Conservation (phyloP, 2,797 vertebrate genomes). For the Myoxocephalus aenaeus region DNA sequence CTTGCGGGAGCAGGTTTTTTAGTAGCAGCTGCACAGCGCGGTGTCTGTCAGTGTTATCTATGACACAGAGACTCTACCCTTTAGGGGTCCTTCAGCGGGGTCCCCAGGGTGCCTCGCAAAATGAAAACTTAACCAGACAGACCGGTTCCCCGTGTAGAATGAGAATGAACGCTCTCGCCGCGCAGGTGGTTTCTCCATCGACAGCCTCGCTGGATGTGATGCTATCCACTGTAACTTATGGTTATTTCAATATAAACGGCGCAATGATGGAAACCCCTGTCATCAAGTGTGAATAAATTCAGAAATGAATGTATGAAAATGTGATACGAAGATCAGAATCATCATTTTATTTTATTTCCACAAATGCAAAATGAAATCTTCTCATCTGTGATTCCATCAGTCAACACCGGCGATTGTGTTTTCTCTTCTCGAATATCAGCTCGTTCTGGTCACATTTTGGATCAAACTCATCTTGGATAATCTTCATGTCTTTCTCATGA, state of each 20-base stretch:
- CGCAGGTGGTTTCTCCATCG: neutral
- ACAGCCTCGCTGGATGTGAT: too few relatives aligned
- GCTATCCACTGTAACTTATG: neutral
- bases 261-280: neutral
- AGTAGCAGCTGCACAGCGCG: conserved; percentile 36
- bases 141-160: neutral
- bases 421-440: conserved; percentile 12
- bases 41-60: conserved; percentile 43
- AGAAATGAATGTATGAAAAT: neutral
- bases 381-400: neutral
- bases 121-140: conserved; percentile 9
- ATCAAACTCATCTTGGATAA: conserved; percentile 8
- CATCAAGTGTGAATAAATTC: neutral
- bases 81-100: conserved; percentile 41
- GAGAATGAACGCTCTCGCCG: neutral
- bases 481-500: conserved; percentile 25
- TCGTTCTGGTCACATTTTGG: conserved; percentile 19
- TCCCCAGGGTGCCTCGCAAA: conserved; percentile 14
- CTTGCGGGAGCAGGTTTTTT: conserved; percentile 21
- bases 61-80: conserved; percentile 39
- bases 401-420: neutral
- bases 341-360: neutral
- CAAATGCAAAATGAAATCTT: neutral
- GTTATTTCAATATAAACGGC: neutral
- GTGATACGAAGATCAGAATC: neutral